Conservation (phyloP, 2,888 invertebrate genomes). For the Penaeus monodon region DNA sequence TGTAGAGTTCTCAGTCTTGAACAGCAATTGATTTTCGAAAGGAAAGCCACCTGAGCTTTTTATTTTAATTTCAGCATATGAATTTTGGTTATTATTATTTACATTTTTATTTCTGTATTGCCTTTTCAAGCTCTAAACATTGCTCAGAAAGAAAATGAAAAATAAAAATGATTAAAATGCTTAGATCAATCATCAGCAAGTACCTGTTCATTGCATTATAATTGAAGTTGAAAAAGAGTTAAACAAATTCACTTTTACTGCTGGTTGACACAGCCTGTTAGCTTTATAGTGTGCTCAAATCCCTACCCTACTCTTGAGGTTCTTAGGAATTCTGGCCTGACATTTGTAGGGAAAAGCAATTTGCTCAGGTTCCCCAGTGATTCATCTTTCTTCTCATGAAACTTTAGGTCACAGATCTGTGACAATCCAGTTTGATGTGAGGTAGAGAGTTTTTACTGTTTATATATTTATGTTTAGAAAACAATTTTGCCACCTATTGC, state of each 20-base stretch:
- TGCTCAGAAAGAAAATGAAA: no score
- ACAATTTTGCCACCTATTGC: no score
- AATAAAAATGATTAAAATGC: no score
- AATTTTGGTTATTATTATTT: no score
- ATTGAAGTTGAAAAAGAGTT: slow-evolving; percentile 12
- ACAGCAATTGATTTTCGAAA: no score
- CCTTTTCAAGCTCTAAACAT: no score
- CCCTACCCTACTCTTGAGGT: slow-evolving; percentile 26
- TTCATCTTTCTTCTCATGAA: slow-evolving; percentile 32
- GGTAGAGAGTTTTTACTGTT: neutral
- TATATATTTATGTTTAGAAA: neutral
- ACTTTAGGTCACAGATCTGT: slow-evolving; percentile 32
- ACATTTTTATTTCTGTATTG: no score
- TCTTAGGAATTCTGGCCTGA: slow-evolving; percentile 29
- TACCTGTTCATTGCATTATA: slow-evolving; percentile 18
- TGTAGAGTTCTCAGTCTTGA: no score
- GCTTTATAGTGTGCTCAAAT: slow-evolving; percentile 28
- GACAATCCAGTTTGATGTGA: slow-evolving; percentile 1
- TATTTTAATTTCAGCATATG: no score
- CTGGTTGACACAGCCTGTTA: no score
- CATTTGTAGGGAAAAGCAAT: slow-evolving; percentile 38
- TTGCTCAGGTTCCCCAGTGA: slow-evolving; percentile 49
- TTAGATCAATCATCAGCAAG: neutral
- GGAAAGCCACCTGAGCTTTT: no score
- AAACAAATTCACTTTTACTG: slow-evolving; percentile 6